Evolutionary conservation across 2,797 vertebrate genomes (phyloP).

Genomic region (Rhinella marina): DNA sequence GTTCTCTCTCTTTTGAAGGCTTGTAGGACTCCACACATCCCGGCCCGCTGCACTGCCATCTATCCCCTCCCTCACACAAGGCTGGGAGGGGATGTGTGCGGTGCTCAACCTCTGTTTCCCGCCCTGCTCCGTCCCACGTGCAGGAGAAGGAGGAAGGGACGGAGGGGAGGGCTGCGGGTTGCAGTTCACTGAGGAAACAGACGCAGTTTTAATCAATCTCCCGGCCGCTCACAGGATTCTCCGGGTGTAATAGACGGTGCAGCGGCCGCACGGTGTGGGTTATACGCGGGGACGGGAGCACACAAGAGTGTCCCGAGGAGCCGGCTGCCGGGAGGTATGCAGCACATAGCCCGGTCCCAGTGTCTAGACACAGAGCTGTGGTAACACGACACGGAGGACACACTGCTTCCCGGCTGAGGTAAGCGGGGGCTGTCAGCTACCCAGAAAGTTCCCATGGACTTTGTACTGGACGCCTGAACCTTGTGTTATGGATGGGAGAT

Average conservation of each 20-base stretch:
- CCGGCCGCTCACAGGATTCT: not conserved
- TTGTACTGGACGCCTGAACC: not conserved
- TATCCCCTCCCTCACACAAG: too few relatives aligned
- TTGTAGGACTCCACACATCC: too few relatives aligned
- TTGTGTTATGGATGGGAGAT: not conserved
- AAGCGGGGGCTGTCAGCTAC: not conserved
- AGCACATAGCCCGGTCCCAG: not conserved
- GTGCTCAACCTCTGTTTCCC: not conserved
- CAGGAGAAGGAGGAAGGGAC: not conserved
- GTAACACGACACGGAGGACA: not conserved
- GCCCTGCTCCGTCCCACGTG: conserved; percentile 3
- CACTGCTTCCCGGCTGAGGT: not conserved
- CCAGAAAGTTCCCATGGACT: not conserved
- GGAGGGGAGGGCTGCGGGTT: not conserved
- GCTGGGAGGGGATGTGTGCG: not conserved
- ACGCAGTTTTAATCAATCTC: not conserved
- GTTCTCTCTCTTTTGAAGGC: too few relatives aligned
- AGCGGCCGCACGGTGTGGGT: not conserved
- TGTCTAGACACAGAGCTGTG: not conserved
- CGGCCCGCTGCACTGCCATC: too few relatives aligned
- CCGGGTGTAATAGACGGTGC: not conserved
- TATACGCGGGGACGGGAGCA: not conserved
- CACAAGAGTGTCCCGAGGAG: not conserved
- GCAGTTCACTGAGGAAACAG: not conserved
- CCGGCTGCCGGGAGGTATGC: conserved; percentile 13